phyloP scores from a whole-genome alignment of 2,113 vertebrate species.

The mouse (Mus musculus) region GRCm39 chr14:100027001-100027500 shows the following conservation, averaged over 20 bases:
- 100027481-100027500: neutral
- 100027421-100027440: neutral
- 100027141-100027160: neutral
- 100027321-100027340: neutral
- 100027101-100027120: neutral
- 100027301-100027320: neutral
- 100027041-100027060: too few relatives aligned
- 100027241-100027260: neutral
- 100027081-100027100: neutral
- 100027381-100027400: neutral
- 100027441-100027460: neutral
- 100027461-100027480: neutral
- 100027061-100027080: slow-evolving; percentile 19
- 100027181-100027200: neutral
- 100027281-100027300: neutral
- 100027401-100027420: neutral
- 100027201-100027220: neutral
- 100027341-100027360: slow-evolving; percentile 12
- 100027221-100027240: neutral
- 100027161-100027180: neutral
- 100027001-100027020: neutral
- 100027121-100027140: neutral
- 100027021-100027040: neutral
- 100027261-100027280: neutral
- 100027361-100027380: neutral